Conservation (phyloP, 2,797 vertebrate species). For the Sebastes nivosus region DNA sequence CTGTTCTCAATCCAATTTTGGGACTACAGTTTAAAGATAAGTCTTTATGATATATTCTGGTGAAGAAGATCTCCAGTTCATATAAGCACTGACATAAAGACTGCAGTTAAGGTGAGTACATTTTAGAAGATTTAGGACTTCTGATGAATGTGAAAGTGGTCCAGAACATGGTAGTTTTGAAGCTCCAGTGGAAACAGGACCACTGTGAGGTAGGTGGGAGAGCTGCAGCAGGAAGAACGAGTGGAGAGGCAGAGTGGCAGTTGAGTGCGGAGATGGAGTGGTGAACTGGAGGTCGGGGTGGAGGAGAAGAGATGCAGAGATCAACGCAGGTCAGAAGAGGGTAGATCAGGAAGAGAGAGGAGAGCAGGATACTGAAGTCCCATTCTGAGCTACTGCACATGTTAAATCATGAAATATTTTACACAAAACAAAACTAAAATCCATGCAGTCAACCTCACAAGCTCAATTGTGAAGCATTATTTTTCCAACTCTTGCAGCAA, state of each 20-base stretch:
- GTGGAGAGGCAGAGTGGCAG: conserved; percentile 56
- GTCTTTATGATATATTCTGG: not conserved
- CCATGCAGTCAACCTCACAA: not conserved
- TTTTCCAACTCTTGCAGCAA: not conserved
- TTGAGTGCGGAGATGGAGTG: conserved; percentile 50
- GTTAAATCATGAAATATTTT: not conserved
- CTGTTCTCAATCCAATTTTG: not conserved
- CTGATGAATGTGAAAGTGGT: not conserved
- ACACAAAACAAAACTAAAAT: not conserved
- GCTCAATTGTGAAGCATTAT: not conserved
- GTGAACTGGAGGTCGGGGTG: conserved; percentile 34
- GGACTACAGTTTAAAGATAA: not conserved
- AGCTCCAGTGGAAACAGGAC: conserved; percentile 21
- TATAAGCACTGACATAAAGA: not conserved
- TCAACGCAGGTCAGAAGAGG: conserved; percentile 19
- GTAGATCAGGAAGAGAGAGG: not conserved
- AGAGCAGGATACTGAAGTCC: conserved; percentile 24
- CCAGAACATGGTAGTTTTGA: not conserved
- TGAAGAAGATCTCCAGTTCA: not conserved
- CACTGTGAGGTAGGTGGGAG: conserved; percentile 1
- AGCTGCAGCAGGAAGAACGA: conserved; percentile 7
- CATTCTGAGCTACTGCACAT: not conserved
- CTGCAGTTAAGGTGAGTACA: not conserved
- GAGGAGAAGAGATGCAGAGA: conserved; percentile 41
- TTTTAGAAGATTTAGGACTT: not conserved